phyloP scores from a whole-genome alignment of 1,140 invertebrate species.

The Microplitis demolitor region DNA sequence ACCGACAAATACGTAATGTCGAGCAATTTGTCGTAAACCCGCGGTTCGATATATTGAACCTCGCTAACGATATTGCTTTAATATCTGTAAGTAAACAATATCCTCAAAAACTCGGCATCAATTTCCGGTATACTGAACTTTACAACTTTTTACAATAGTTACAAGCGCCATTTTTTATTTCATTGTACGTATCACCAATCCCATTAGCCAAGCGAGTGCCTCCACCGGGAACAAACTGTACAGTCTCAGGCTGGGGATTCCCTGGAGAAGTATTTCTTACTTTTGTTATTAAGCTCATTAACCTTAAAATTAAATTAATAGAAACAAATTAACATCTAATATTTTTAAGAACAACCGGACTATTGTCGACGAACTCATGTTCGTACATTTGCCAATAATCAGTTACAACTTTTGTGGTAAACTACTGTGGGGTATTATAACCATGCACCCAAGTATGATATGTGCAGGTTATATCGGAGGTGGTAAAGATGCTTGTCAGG shows the following conservation, averaged over 20 bases:
- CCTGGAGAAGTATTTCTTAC: slow-evolving; percentile 32
- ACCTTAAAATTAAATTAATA: background rate
- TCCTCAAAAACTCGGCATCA: background rate
- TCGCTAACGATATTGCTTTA: slow-evolving; percentile 46
- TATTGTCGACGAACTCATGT: slow-evolving; percentile 44
- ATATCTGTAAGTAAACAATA: slow-evolving; percentile 35
- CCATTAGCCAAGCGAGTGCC: background rate
- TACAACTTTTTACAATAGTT: slow-evolving; percentile 27
- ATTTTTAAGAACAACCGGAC: slow-evolving; percentile 25
- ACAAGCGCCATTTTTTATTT: slow-evolving; percentile 21
- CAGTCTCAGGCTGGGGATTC: slow-evolving; percentile 59
- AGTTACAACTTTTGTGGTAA: slow-evolving; percentile 41
- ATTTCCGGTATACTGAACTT: background rate
- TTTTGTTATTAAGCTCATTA: background rate
- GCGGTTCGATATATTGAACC: slow-evolving; percentile 11
- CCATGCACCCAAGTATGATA: slow-evolving; percentile 69
- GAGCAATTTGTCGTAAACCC: slow-evolving; percentile 33
- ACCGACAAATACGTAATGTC: slow-evolving; percentile 35
- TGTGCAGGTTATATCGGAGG: slow-evolving; percentile 73
- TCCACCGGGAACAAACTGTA: slow-evolving; percentile 37
- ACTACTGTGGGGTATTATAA: slow-evolving; percentile 40
- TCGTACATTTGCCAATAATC: slow-evolving; percentile 55
- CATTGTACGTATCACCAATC: slow-evolving; percentile 10
- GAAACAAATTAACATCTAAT: background rate
- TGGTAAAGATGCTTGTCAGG: slow-evolving; percentile 74